These are phyloP conservation scores for Brachyrhaphis roseni DNA, from an alignment of 2,797 vertebrate species.

Conservation along the genomic window DNA sequence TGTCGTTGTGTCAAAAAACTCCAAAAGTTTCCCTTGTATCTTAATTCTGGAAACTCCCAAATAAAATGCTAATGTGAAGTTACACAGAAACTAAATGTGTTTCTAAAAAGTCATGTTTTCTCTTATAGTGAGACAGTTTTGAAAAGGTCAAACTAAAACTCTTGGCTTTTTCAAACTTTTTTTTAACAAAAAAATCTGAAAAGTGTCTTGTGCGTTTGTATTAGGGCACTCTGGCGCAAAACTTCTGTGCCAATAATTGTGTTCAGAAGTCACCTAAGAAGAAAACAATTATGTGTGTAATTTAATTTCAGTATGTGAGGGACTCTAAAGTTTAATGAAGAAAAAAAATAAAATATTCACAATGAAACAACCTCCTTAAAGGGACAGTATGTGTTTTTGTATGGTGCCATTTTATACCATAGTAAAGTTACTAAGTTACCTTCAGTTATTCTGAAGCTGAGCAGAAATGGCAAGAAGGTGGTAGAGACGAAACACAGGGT, in stretches of 20 bases:
- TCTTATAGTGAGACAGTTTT: neutral
- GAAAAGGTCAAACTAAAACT: neutral
- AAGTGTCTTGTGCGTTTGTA: neutral
- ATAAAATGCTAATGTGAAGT: neutral
- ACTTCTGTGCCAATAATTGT: neutral
- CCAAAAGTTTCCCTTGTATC: neutral
- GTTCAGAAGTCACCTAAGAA: neutral
- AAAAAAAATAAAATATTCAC: neutral
- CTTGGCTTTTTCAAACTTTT: neutral
- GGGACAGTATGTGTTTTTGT: no score
- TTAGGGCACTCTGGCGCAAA: neutral
- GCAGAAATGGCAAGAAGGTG: neutral
- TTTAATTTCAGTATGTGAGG: neutral
- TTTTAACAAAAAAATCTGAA: neutral
- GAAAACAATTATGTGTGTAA: neutral
- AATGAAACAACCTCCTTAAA: neutral
- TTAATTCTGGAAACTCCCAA: neutral
- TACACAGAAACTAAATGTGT: neutral
- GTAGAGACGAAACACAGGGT: neutral
- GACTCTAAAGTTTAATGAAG: neutral
- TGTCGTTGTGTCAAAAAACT: neutral
- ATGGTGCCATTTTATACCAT: no score
- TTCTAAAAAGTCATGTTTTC: neutral
- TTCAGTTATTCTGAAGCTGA: neutral
- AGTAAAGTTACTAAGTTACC: no score